phyloP scores from a whole-genome alignment of 2,797 vertebrate genomes.

The Semotilus atromaculatus region DNA sequence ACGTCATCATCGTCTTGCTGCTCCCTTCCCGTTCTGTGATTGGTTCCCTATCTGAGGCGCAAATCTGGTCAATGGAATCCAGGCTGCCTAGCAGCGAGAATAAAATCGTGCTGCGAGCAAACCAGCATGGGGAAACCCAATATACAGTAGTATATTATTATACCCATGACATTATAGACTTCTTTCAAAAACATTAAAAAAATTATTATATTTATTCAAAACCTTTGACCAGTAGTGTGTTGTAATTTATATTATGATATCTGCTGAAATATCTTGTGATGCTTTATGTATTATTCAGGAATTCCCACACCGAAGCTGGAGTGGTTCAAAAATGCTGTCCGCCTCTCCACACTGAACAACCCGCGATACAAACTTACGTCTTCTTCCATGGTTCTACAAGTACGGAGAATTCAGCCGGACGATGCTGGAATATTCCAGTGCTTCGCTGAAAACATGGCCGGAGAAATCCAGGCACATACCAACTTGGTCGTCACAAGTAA shows the following conservation, averaged over 20 bases:
- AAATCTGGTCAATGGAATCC: no score
- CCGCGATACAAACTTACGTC: conserved; percentile 74
- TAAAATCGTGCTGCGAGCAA: no score
- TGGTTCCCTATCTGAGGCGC: no score
- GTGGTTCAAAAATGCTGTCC: conserved; percentile 82
- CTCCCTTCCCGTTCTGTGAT: no score
- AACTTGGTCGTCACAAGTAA: conserved; percentile 84
- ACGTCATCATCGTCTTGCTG: no score
- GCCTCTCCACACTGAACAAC: conserved; percentile 70
- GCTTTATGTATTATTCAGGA: conserved; percentile 65
- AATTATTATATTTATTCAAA: background rate
- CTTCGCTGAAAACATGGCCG: conserved; percentile 78
- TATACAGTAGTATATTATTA: no score
- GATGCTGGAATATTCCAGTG: conserved; percentile 86
- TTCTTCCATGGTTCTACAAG: conserved; percentile 70
- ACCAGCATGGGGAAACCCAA: no score
- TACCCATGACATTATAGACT: no score
- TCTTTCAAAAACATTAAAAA: background rate
- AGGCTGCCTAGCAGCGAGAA: no score
- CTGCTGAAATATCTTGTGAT: background rate
- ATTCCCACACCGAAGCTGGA: conserved; percentile 75
- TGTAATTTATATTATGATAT: background rate
- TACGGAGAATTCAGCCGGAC: conserved; percentile 70
- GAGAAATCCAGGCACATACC: conserved; percentile 77
- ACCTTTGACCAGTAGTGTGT: no score